Conservation (phyloP, 2,113 vertebrate genomes). For the Tachycineta bicolor region DNA sequence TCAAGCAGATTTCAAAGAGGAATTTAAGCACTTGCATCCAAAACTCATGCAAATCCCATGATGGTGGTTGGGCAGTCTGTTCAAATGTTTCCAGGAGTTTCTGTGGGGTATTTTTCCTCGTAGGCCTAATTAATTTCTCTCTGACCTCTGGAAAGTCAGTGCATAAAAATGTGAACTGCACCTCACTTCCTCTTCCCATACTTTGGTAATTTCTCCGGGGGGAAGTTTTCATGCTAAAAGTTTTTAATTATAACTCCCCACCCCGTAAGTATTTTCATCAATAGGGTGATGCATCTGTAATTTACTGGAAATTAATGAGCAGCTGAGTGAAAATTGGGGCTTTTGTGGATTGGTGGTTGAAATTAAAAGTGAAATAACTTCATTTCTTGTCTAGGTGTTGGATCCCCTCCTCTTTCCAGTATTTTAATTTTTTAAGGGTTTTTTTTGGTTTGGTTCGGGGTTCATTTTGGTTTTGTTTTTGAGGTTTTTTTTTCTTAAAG, state of each 20-base stretch:
- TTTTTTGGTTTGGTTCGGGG: too few species aligned
- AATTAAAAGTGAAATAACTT: background rate
- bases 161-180: background rate
- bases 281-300: background rate
- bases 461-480: too few species aligned
- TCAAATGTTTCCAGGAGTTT: background rate
- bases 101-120: background rate
- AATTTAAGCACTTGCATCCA: background rate
- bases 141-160: background rate
- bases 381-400: background rate
- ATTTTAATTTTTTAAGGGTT: background rate
- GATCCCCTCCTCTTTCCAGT: background rate
- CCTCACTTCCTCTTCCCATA: background rate
- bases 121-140: background rate
- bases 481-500: background rate
- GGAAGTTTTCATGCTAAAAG: background rate
- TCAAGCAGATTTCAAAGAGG: background rate
- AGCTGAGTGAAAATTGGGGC: background rate
- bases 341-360: background rate
- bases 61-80: background rate
- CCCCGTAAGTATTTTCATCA: fast-evolving
- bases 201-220: background rate
- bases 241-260: background rate
- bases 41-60: background rate
- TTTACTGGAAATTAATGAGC: background rate